A percentile compares a stretch with the other conserved stretches of the same genome.
phyloP scores from a whole-genome alignment of 2,797 vertebrate genomes.

The Chloroceryle inda region DNA sequence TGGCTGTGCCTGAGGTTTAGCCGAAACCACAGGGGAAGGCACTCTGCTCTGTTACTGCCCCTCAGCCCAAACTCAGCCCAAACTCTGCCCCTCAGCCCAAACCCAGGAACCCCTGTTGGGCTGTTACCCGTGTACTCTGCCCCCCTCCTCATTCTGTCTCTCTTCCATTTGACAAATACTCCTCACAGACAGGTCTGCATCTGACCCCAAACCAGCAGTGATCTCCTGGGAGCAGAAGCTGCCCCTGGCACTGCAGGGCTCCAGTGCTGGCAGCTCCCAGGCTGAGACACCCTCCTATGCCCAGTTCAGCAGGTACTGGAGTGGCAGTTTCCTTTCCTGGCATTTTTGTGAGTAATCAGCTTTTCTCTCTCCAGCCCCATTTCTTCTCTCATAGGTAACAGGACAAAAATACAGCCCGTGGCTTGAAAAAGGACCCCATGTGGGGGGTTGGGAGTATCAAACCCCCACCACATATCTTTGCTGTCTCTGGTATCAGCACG shows the following conservation, averaged over 20 bases:
- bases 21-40: background rate
- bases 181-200: background rate
- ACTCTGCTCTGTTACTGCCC: background rate
- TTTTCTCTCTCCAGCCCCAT: constrained; percentile 15
- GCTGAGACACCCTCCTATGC: background rate
- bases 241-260: background rate
- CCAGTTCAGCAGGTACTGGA: background rate
- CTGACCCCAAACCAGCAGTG: background rate
- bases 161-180: background rate
- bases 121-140: background rate
- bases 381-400: background rate
- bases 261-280: fast-evolving
- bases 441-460: background rate
- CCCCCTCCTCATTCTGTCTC: background rate
- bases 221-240: background rate
- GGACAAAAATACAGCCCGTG: background rate
- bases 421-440: background rate
- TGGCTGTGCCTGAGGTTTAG: constrained; percentile 21
- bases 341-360: background rate
- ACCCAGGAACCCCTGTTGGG: background rate
- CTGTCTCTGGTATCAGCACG: background rate
- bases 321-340: background rate
- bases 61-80: background rate
- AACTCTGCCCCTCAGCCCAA: background rate
- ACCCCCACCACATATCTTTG: background rate